Percentiles rank a stretch among this genome's conserved stretches.
Conservation (phyloP, 2,888 invertebrate genomes). For the Heliconius ismenius region DNA sequence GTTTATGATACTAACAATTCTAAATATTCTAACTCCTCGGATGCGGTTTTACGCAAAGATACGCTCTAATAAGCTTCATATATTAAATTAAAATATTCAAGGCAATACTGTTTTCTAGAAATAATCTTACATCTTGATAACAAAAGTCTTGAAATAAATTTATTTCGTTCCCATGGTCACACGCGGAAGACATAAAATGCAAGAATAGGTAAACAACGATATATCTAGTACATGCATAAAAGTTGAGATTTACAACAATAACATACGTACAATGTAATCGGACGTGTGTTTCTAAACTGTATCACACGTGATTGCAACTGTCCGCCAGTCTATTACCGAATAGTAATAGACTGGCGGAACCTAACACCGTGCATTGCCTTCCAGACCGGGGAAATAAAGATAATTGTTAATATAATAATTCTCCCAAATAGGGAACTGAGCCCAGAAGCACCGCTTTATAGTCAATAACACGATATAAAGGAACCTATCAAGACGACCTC, state of each 20-base stretch:
- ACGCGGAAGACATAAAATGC: conserved; percentile 6
- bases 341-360: background rate
- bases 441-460: no score
- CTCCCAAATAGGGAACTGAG: no score
- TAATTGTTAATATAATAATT: no score
- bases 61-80: conserved; percentile 41
- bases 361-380: no score
- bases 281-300: background rate
- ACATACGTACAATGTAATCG: background rate
- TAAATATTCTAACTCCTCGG: conserved; percentile 33
- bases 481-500: conserved; percentile 12
- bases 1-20: conserved; percentile 1
- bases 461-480: background rate
- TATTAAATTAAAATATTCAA: conserved; percentile 40
- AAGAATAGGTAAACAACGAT: conserved; percentile 16
- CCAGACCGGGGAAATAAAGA: no score
- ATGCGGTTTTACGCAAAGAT: conserved; percentile 39
- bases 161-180: conserved; percentile 19
- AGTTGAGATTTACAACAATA: conserved; percentile 13
- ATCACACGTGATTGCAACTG: background rate
- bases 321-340: no score
- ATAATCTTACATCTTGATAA: conserved; percentile 35
- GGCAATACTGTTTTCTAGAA: conserved; percentile 31
- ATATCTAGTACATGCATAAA: conserved; percentile 10
- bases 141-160: conserved; percentile 30